A percentile compares a stretch with the other conserved stretches of the same genome.
Evolutionary conservation across 2,888 invertebrate genomes (phyloP).

Genomic region (Oligia strigilis): DNA sequence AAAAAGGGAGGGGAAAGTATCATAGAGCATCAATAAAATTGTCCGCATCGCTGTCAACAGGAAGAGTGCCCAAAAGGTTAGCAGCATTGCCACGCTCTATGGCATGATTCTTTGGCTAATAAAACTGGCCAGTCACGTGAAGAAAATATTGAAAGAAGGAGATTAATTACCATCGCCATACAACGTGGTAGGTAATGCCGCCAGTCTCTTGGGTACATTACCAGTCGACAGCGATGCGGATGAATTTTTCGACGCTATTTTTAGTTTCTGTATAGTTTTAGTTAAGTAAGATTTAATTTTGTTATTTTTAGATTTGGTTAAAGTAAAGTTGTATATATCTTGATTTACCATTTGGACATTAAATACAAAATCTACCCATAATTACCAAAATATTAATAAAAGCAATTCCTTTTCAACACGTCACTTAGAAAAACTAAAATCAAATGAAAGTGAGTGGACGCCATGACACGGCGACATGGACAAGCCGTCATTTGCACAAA

Average conservation of each 20-base stretch:
- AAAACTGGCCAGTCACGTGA: neutral
- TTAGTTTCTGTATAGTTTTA: no score
- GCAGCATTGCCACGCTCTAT: neutral
- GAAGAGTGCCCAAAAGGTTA: neutral
- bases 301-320: no score
- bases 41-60: neutral
- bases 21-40: neutral
- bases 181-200: no score
- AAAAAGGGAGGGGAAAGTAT: neutral
- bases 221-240: no score
- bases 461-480: constrained; percentile 60
- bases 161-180: no score
- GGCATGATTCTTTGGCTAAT: neutral
- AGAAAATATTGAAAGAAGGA: neutral
- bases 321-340: no score
- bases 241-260: no score
- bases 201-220: no score
- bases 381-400: neutral
- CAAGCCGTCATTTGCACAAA: constrained; percentile 85
- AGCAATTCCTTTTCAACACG: constrained; percentile 11
- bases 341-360: no score
- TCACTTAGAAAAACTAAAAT: constrained; percentile 35
- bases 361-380: no score
- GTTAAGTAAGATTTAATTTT: no score
- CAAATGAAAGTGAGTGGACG: constrained; percentile 52